phyloP scores from a whole-genome alignment of 2,888 invertebrate species.

The Gastrophysa polygoni region DNA sequence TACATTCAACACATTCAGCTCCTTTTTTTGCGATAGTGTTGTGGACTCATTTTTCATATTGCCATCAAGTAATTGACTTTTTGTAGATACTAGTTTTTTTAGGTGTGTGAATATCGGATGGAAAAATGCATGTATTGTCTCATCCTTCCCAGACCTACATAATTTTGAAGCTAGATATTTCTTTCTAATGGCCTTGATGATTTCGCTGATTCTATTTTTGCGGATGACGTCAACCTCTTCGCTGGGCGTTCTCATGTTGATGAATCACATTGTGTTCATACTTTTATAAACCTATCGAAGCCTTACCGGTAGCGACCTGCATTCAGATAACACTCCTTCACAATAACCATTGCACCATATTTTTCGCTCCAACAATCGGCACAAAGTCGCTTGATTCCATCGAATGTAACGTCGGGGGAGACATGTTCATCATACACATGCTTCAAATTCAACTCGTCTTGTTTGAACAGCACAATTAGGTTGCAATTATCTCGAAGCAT shows the following conservation, averaged over 20 bases:
- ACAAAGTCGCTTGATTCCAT: not conserved
- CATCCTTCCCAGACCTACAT: not conserved
- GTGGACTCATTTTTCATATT: not conserved
- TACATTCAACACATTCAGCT: not conserved
- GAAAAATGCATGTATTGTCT: not conserved
- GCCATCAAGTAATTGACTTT: not conserved
- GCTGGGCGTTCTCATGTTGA: too few species aligned
- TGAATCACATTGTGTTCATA: too few species aligned
- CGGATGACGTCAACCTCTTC: too few species aligned
- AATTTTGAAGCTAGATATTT: too few species aligned
- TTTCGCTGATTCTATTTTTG: not conserved
- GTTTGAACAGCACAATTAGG: not conserved
- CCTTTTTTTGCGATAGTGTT: not conserved
- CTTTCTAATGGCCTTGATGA: not conserved
- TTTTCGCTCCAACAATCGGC: too few species aligned
- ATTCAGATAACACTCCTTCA: not conserved
- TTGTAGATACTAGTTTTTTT: not conserved
- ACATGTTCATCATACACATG: too few species aligned
- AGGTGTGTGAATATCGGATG: not conserved
- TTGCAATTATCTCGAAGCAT: slow-evolving; percentile 6
- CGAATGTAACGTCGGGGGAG: too few species aligned
- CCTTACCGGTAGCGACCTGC: not conserved
- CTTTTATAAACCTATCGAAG: not conserved
- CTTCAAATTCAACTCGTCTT: slow-evolving; percentile 1
- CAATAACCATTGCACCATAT: too few species aligned